Percentiles rank a stretch among this genome's conserved stretches.
phyloP scores from a whole-genome alignment of 1,140 invertebrate genomes.

The Meloidogyne floridensis region DNA sequence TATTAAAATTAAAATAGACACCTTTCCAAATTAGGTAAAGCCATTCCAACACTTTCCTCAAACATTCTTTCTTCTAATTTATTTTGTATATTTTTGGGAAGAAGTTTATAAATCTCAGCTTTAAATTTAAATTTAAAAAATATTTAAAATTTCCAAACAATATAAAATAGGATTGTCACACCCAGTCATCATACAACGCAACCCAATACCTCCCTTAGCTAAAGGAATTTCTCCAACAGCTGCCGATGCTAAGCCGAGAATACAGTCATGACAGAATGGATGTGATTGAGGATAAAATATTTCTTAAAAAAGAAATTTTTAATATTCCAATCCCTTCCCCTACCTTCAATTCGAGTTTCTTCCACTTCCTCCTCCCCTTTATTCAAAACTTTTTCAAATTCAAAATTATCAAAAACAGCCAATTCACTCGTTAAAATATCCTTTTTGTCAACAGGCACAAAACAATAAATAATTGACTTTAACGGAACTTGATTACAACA shows the following conservation, averaged over 20 bases:
- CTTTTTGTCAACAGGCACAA: too few relatives aligned
- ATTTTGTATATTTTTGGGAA: constrained; percentile 29
- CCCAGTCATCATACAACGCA: constrained; percentile 5
- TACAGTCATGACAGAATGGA: constrained; percentile 17
- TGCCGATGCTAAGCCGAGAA: constrained; percentile 21
- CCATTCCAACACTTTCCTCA: constrained; percentile 43
- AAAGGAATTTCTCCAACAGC: neutral
- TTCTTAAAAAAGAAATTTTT: neutral
- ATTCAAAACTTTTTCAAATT: too few relatives aligned
- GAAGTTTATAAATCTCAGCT: constrained; percentile 38
- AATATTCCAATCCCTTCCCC: too few relatives aligned
- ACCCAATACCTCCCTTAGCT: neutral
- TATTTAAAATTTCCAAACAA: constrained; percentile 4
- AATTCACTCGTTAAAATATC: too few relatives aligned
- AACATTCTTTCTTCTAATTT: constrained; percentile 40
- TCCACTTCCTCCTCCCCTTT: too few relatives aligned
- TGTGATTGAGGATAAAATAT: neutral
- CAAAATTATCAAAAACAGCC: too few relatives aligned
- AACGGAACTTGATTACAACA: too few relatives aligned
- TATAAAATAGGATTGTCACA: constrained; percentile 28
- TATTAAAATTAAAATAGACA: constrained; percentile 1
- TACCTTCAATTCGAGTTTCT: too few relatives aligned
- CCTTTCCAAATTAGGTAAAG: constrained; percentile 33
- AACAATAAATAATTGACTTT: too few relatives aligned
- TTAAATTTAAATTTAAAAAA: constrained; percentile 14